These are phyloP conservation scores for Mamestra brassicae DNA, from an alignment of 2,888 invertebrate genomes.

Conservation along the genomic window DNA sequence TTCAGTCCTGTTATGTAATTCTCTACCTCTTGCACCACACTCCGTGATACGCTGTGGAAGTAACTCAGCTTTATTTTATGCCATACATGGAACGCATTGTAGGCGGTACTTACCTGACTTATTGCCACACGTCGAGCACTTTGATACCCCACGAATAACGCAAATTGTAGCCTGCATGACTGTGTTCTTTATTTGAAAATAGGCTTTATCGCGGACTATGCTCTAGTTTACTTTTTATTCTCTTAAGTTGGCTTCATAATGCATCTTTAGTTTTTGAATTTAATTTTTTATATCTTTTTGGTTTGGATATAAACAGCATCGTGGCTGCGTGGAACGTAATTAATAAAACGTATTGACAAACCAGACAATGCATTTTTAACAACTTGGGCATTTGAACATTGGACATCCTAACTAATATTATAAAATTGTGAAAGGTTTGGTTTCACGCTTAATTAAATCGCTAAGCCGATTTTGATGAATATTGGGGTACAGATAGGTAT, in stretches of 20 bases:
- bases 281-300: neutral
- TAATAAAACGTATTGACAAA: too few relatives aligned
- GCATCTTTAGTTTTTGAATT: neutral
- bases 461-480: too few relatives aligned
- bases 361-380: too few relatives aligned
- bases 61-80: slow-evolving; percentile 63
- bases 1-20: neutral
- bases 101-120: slow-evolving; percentile 76
- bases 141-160: slow-evolving; percentile 53
- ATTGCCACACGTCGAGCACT: slow-evolving; percentile 64
- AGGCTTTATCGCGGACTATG: slow-evolving; percentile 29
- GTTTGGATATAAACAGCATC: too few relatives aligned
- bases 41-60: slow-evolving; percentile 49
- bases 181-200: slow-evolving; percentile 51
- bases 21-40: slow-evolving; percentile 36
- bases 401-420: too few relatives aligned
- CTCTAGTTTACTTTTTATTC: slow-evolving; percentile 37
- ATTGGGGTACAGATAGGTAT: too few relatives aligned
- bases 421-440: too few relatives aligned
- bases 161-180: slow-evolving; percentile 52
- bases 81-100: slow-evolving; percentile 73
- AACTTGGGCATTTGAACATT: neutral
- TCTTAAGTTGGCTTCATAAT: neutral
- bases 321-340: too few relatives aligned
- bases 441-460: too few relatives aligned